These are phyloP conservation scores for Dryas iulia DNA, from an alignment of 1,140 invertebrate genomes.

Conservation along the genomic window DNA sequence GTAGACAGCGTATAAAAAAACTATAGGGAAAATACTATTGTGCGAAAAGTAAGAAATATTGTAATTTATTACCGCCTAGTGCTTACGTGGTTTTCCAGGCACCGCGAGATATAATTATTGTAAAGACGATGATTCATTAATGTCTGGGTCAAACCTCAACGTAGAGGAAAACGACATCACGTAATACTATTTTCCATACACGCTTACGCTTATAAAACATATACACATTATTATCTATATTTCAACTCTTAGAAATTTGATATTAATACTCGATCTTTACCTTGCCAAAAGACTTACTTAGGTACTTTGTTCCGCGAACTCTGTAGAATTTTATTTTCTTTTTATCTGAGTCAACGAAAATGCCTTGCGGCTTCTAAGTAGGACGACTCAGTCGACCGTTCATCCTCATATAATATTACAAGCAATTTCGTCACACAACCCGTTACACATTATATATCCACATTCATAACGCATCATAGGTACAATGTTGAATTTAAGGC, in stretches of 20 bases:
- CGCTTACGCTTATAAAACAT: conserved; percentile 10
- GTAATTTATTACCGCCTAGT: background rate
- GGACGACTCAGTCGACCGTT: conserved; percentile 20
- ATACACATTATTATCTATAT: conserved; percentile 28
- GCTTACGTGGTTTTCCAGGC: conserved; percentile 24
- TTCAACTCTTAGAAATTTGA: conserved; percentile 13
- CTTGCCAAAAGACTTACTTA: conserved; percentile 33
- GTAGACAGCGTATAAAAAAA: background rate
- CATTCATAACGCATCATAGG: conserved; percentile 18
- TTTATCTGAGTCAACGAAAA: conserved; percentile 35
- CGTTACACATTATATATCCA: conserved; percentile 26
- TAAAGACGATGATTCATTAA: conserved; percentile 30
- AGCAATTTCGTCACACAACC: conserved; percentile 32
- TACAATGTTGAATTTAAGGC: conserved; percentile 32
- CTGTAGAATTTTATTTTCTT: conserved; percentile 23
- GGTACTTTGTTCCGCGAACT: conserved; percentile 24
- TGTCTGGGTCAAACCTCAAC: conserved; percentile 30
- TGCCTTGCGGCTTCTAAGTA: conserved; percentile 28
- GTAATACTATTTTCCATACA: conserved; percentile 4
- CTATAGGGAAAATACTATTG: background rate
- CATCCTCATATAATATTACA: conserved; percentile 33
- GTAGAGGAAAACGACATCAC: conserved; percentile 36
- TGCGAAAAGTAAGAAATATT: background rate
- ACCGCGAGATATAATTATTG: conserved; percentile 3
- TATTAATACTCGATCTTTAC: conserved; percentile 26